Conservation (phyloP, 2,797 vertebrate species). For the Xerus rutilus region DNA sequence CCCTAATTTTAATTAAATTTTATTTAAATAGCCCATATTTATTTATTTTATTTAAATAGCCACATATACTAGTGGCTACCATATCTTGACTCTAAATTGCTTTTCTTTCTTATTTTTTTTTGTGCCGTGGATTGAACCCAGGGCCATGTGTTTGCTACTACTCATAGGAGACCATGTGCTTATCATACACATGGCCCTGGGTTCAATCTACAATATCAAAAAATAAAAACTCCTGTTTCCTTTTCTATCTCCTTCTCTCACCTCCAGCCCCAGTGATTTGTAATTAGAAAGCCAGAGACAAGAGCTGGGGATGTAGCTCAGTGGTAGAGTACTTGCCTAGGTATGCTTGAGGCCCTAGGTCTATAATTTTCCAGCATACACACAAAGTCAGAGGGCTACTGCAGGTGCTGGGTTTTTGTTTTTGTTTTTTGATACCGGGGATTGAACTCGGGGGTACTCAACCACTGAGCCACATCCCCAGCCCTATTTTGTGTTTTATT, state of each 20-base stretch:
- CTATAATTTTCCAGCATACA: no score
- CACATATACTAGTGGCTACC: not conserved
- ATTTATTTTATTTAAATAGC: not conserved
- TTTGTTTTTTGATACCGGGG: no score
- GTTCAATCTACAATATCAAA: no score
- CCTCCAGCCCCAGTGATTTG: not conserved
- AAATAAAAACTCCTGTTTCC: not conserved
- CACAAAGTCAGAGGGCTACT: not conserved
- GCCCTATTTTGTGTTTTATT: no score
- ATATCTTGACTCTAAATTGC: not conserved
- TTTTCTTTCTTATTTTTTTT: not conserved
- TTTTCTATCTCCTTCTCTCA: not conserved
- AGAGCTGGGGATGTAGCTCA: no score
- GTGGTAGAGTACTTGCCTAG: no score
- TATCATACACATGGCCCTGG: no score
- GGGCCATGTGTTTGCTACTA: no score
- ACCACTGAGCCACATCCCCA: no score
- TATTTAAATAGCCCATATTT: not conserved
- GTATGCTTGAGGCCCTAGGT: no score
- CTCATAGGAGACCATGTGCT: no score
- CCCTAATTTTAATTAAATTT: conserved; percentile 23
- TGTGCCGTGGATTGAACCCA: not conserved
- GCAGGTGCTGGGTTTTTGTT: not conserved
- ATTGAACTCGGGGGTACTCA: no score
- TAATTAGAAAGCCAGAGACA: not conserved